These are phyloP conservation scores for human (Homo sapiens) DNA, from an alignment of 2,113 vertebrate genomes.

Conservation along the genomic window GRCh38 chr7:157235501-157236000, in stretches of 20 bases:
- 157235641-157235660: neutral
- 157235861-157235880: slow-evolving; percentile 74
- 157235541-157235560: no score
- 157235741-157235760: neutral
- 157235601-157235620: neutral
- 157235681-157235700: neutral
- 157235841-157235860: slow-evolving; percentile 76
- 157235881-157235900: slow-evolving; percentile 64
- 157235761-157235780: neutral
- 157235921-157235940: slow-evolving; percentile 82
- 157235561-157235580: accelerated
- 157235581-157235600: neutral
- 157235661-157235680: neutral
- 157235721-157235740: neutral
- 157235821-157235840: slow-evolving; percentile 77
- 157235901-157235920: slow-evolving; percentile 45
- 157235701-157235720: accelerated
- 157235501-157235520: neutral
- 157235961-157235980: slow-evolving; percentile 90
- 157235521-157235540: neutral
- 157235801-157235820: slow-evolving; percentile 54
- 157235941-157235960: slow-evolving; percentile 77
- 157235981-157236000: slow-evolving; percentile 96
- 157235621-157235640: neutral
- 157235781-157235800: neutral